Conservation (phyloP, 2,797 vertebrate genomes). For the Echeneis naucrates region DNA sequence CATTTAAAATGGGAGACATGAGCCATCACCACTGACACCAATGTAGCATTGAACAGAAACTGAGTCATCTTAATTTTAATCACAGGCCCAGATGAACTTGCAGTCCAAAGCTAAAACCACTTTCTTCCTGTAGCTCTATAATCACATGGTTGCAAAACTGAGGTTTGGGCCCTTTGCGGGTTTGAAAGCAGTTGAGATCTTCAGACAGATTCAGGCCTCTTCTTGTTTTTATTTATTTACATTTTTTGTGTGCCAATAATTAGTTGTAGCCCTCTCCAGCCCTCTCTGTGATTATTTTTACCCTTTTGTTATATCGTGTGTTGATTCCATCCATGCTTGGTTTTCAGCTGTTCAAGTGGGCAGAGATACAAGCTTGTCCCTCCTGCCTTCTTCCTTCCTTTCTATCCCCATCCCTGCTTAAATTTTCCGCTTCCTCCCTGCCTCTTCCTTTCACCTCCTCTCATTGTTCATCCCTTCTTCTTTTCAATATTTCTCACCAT, state of each 20-base stretch:
- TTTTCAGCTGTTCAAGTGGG: slow-evolving; percentile 38
- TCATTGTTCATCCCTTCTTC: background rate
- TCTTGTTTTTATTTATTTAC: no score
- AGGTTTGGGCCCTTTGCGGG: background rate
- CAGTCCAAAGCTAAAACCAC: background rate
- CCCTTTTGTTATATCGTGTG: slow-evolving; percentile 5
- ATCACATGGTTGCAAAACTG: slow-evolving; percentile 7
- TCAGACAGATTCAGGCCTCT: background rate
- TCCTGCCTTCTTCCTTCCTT: slow-evolving; percentile 46
- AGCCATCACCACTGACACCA: background rate
- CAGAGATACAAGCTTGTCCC: slow-evolving; percentile 29
- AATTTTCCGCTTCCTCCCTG: slow-evolving; percentile 1
- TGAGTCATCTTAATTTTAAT: slow-evolving; percentile 3
- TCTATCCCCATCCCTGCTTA: slow-evolving; percentile 8
- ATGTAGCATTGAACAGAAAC: background rate
- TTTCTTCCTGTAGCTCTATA: slow-evolving; percentile 13
- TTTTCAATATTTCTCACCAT: slow-evolving; percentile 12
- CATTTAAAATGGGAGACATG: background rate
- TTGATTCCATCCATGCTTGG: slow-evolving; percentile 25
- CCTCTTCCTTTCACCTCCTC: slow-evolving; percentile 15
- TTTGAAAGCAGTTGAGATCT: no score
- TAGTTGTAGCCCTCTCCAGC: background rate
- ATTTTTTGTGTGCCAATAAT: no score
- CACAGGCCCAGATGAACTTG: slow-evolving; percentile 1
- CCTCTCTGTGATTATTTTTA: background rate